Evolutionary conservation across 2,888 invertebrate genomes (phyloP).

Genomic region (Calameuta pallipes): DNA sequence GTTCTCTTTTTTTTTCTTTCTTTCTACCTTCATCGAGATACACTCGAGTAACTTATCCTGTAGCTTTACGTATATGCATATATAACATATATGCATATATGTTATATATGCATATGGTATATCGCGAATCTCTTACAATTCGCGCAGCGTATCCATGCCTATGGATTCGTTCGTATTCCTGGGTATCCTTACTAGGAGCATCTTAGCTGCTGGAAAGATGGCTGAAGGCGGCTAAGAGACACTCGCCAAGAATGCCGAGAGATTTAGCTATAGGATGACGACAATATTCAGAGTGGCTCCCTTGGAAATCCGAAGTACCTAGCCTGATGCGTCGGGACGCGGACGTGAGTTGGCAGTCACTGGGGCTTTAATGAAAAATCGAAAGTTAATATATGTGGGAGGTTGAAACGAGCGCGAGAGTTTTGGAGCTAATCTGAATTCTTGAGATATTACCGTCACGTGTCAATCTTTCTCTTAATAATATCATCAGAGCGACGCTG

Average conservation of each 20-base stretch:
- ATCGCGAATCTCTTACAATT: background rate
- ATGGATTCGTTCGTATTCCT: background rate
- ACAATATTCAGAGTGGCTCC: background rate
- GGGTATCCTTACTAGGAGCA: background rate
- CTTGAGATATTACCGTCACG: conserved; percentile 40
- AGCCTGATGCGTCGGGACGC: background rate
- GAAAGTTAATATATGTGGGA: conserved; percentile 30
- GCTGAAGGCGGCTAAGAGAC: background rate
- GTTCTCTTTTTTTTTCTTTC: background rate
- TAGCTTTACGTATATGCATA: background rate
- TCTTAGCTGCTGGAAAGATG: background rate
- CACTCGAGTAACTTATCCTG: background rate
- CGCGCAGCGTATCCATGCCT: background rate
- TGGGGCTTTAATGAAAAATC: conserved; percentile 42
- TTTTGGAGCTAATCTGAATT: conserved; percentile 36
- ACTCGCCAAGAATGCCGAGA: background rate
- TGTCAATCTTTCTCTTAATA: conserved; percentile 38
- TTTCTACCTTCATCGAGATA: background rate
- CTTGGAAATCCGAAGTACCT: background rate
- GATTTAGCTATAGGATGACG: background rate
- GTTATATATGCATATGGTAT: background rate
- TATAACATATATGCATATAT: background rate
- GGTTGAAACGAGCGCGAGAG: conserved; percentile 1
- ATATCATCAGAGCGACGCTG: conserved; percentile 24
- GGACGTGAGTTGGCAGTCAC: conserved; percentile 29